Evolutionary conservation across 2,888 invertebrate species (phyloP), one percentile per base, ranked within the genome.

Genomic region (Augochlorella aurata): DNA sequence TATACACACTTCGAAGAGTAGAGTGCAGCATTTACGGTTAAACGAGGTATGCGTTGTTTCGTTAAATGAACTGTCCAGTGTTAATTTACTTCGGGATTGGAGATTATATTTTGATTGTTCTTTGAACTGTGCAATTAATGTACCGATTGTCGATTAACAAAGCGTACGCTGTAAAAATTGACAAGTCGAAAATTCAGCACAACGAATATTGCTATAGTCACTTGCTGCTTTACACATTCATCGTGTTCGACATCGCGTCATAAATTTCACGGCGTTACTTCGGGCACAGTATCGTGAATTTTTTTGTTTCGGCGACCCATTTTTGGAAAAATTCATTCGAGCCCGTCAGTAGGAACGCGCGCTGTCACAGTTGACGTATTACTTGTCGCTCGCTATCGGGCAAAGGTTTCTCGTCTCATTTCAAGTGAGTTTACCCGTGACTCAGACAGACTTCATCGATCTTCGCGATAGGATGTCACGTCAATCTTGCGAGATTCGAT

Each of bases 331-430:
- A 71, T 71, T 81, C 74, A 80, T 81, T 71, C 81, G 61, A 52
- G 14, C 71, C n/a, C 50, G 49, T 77, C 61, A 58, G 50, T 14
- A 54, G 69, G 10, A 70, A 58, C 58, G 65, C 50, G 18, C 38
- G 50, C 74, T 79, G 82, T 79, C 82, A 79, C 63, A 38, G 49
- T 78, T 83, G 83, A 83, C 82, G 61, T 79, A 83, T 83, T 78
- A 75, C 79, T 82, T 49, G 82, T 77, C 77, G 82, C 67, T 68
- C 65, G 21, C 68, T 54, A 70, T 77, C 82, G 77, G 52, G 58
- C 70, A 81, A 74, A 77, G 82, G 81, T 76, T 81, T 70, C 74
- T 80, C 81, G 74, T 74, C 74, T 52, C 66, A 70, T 58, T 81
- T 80, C 69, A 74, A 81, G 69, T 54, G 71, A 38, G 70, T 52